These are phyloP conservation scores for Adelges cooleyi DNA, from an alignment of 1,140 invertebrate genomes.

Conservation along the genomic window DNA sequence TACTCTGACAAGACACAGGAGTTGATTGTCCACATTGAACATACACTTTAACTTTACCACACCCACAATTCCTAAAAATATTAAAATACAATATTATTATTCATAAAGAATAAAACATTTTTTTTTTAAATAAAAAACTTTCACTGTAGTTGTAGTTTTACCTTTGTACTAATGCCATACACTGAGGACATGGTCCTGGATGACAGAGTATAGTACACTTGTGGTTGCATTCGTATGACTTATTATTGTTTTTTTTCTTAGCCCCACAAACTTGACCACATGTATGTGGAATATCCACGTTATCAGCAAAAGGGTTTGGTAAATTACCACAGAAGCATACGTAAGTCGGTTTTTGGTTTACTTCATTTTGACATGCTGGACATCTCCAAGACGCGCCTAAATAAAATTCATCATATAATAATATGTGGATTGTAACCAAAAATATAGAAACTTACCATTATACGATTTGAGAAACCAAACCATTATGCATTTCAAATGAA, in stretches of 20 bases:
- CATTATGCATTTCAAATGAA: conserved; percentile 78
- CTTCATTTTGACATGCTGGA: conserved; percentile 74
- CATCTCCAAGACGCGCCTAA: conserved; percentile 79
- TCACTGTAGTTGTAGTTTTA: conserved; percentile 13
- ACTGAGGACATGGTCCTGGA: conserved; percentile 71
- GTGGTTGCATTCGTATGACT: conserved; percentile 52
- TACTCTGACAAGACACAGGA: conserved; percentile 56
- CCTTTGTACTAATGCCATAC: conserved; percentile 43
- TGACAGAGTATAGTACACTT: conserved; percentile 81
- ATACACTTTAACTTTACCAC: conserved; percentile 53
- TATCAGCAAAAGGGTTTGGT: conserved; percentile 39
- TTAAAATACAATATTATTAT: neutral
- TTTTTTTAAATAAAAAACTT: conserved; percentile 10
- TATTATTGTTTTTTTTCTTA: conserved; percentile 40
- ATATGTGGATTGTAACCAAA: conserved; percentile 5
- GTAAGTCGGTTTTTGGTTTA: conserved; percentile 58
- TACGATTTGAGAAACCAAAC: conserved; percentile 81
- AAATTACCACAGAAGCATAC: conserved; percentile 63
- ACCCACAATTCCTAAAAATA: conserved; percentile 51
- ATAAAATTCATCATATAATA: too few relatives aligned
- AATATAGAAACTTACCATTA: conserved; percentile 42
- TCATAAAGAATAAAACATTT: neutral
- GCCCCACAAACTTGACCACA: conserved; percentile 77
- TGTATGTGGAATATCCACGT: conserved; percentile 67
- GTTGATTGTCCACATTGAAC: conserved; percentile 58